Conservation (phyloP, 2,888 invertebrate species). For the Pollenia angustigena region DNA sequence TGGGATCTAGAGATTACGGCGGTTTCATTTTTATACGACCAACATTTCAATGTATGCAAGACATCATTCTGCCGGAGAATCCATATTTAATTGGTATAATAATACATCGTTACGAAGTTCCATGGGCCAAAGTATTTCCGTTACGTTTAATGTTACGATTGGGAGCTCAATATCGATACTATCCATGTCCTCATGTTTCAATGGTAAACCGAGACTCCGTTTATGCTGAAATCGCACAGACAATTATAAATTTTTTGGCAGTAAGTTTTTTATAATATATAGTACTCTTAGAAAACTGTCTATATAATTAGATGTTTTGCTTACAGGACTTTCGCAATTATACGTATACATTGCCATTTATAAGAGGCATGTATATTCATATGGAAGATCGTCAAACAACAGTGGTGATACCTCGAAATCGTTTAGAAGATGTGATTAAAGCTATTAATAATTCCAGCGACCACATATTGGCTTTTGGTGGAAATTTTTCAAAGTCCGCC, state of each 20-base stretch:
- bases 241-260: conserved; percentile 93
- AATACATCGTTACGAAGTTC: conserved; percentile 87
- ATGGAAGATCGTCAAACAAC: conserved; percentile 92
- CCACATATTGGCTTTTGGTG: conserved; percentile 93
- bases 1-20: conserved; percentile 90
- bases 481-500: conserved; percentile 90
- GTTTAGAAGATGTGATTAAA: conserved; percentile 90
- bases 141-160: conserved; percentile 90
- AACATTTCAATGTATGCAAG: conserved; percentile 92
- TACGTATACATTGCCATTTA: conserved; percentile 90
- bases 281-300: background rate
- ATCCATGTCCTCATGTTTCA: conserved; percentile 93
- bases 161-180: conserved; percentile 93
- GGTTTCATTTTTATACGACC: conserved; percentile 93
- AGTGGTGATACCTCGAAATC: conserved; percentile 90
- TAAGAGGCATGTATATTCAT: conserved; percentile 91
- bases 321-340: conserved; percentile 91
- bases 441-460: conserved; percentile 92
- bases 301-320: conserved; percentile 63
- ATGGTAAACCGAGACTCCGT: conserved; percentile 91
- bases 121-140: conserved; percentile 90
- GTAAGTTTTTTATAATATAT: conserved; percentile 81
- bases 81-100: conserved; percentile 92
- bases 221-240: conserved; percentile 93
- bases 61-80: conserved; percentile 89